These are phyloP conservation scores for Microplitis mediator DNA, from an alignment of 1,140 invertebrate genomes.

Conservation along the genomic window DNA sequence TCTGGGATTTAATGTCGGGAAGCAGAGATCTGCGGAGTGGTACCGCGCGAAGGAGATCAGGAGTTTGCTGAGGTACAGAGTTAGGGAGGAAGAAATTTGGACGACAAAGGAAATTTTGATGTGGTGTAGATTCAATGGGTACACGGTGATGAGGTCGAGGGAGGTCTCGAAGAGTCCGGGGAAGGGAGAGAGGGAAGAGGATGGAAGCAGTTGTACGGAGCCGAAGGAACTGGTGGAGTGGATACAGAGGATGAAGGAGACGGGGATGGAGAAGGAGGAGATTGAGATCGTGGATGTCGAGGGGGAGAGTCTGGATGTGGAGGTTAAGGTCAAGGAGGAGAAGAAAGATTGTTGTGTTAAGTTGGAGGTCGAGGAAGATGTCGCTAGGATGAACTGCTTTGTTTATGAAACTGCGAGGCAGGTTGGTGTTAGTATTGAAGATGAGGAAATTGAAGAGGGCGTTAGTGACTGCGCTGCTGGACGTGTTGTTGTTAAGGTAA, in stretches of 20 bases:
- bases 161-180: too few species aligned
- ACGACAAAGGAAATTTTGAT: conserved; percentile 61
- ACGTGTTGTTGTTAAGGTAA: conserved; percentile 47
- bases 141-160: conserved; percentile 44
- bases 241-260: too few species aligned
- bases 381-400: conserved; percentile 38
- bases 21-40: conserved; percentile 64
- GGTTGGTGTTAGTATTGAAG: conserved; percentile 45
- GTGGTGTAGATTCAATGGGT: conserved; percentile 63
- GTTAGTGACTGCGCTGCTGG: conserved; percentile 45
- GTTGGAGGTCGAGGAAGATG: conserved; percentile 27
- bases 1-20: conserved; percentile 60
- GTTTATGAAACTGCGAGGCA: conserved; percentile 47
- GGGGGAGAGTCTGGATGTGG: too few species aligned
- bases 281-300: conserved; percentile 6
- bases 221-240: too few species aligned
- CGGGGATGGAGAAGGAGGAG: background rate
- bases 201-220: too few species aligned
- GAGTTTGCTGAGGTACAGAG: conserved; percentile 46
- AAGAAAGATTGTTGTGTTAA: too few species aligned
- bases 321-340: conserved; percentile 3
- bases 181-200: too few species aligned
- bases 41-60: conserved; percentile 57
- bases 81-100: conserved; percentile 55
- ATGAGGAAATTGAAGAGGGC: conserved; percentile 50